Percentiles rank a stretch among this genome's conserved stretches.
Conservation (phyloP, 2,888 invertebrate species). For the Dione vanillae region DNA sequence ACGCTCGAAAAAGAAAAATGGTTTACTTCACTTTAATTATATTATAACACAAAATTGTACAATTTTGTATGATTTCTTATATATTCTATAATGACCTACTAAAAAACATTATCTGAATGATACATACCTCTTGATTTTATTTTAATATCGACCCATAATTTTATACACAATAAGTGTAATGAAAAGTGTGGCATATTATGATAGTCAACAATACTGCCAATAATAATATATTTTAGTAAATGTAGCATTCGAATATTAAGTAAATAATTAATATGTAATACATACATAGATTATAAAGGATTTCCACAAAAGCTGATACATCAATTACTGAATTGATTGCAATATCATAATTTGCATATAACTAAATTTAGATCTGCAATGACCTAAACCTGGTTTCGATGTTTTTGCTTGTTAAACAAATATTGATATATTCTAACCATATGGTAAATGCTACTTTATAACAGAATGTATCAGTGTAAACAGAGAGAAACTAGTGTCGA, state of each 20-base stretch:
- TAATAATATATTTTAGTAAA: not conserved
- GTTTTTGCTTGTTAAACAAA: too few relatives aligned
- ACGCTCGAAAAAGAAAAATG: too few relatives aligned
- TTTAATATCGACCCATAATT: not conserved
- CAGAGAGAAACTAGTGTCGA: too few relatives aligned
- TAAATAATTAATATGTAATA: slow-evolving; percentile 1
- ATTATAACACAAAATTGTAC: too few relatives aligned
- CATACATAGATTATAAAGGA: not conserved
- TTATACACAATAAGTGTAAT: too few relatives aligned
- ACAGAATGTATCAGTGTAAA: too few relatives aligned
- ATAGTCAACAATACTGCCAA: not conserved
- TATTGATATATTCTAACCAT: too few relatives aligned
- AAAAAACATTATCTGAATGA: not conserved
- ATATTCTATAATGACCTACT: not conserved
- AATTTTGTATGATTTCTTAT: too few relatives aligned
- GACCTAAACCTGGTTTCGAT: too few relatives aligned
- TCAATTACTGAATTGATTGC: not conserved
- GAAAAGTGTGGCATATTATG: not conserved
- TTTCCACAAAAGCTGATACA: not conserved
- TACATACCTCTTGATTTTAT: not conserved
- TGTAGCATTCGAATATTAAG: not conserved
- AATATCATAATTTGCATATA: not conserved
- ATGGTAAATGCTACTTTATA: too few relatives aligned
- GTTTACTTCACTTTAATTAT: too few relatives aligned
- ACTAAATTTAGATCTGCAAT: too few relatives aligned